A percentile compares a stretch with the other conserved stretches of the same genome.
phyloP scores from a whole-genome alignment of 1,140 invertebrate genomes.

The Drosophila tsacasi region DNA sequence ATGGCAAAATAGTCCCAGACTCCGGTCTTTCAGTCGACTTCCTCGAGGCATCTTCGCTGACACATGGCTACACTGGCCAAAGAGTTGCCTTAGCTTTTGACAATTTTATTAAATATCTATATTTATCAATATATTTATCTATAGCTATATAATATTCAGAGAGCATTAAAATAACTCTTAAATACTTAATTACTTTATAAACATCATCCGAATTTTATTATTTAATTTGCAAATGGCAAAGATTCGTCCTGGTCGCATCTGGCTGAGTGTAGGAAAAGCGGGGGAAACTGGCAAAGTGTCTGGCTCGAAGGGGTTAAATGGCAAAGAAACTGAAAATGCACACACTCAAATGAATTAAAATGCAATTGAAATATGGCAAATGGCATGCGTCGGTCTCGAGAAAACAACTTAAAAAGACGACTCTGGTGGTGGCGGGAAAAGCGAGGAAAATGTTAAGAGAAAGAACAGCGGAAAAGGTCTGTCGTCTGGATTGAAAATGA shows the following conservation, averaged over 20 bases:
- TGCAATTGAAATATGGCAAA: constrained; percentile 74
- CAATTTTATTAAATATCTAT: neutral
- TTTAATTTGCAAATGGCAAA: neutral
- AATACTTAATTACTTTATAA: neutral
- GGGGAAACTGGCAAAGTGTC: constrained; percentile 20
- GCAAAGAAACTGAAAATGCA: constrained; percentile 56
- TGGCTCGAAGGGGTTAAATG: constrained; percentile 60
- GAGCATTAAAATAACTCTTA: too few relatives aligned
- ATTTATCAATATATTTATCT: neutral
- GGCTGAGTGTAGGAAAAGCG: constrained; percentile 12
- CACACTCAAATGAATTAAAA: constrained; percentile 70
- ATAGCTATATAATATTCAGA: too few relatives aligned
- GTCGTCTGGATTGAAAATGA: neutral
- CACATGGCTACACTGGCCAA: constrained; percentile 4
- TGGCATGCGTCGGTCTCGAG: constrained; percentile 62
- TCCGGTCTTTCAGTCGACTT: constrained; percentile 14
- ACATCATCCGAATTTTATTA: neutral
- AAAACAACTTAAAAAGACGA: constrained; percentile 29
- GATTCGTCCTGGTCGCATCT: neutral
- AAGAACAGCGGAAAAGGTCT: constrained; percentile 8
- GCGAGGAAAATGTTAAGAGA: constrained; percentile 11
- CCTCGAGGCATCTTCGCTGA: constrained; percentile 25
- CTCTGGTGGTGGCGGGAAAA: neutral
- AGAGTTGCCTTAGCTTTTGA: neutral
- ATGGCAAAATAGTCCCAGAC: constrained; percentile 26